Conservation (phyloP, 2,888 invertebrate genomes). For the Chalcosyrphus nemorum region DNA sequence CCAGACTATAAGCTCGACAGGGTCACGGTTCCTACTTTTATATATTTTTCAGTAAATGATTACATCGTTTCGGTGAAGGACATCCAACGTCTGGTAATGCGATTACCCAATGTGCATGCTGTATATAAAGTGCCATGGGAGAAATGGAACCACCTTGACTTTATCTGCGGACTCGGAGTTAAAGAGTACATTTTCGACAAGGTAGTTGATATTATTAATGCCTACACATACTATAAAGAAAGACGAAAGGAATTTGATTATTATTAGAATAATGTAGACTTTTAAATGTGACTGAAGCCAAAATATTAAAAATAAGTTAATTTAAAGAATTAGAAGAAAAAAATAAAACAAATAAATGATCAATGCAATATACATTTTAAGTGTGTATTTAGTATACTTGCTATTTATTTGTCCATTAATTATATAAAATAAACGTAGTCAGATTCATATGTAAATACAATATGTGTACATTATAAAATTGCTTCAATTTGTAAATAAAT, state of each 20-base stretch:
- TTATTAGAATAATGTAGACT: conserved; percentile 22
- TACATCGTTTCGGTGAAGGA: conserved; percentile 80
- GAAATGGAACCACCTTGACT: conserved; percentile 80
- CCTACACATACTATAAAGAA: conserved; percentile 76
- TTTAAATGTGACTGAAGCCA: conserved; percentile 33
- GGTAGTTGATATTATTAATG: conserved; percentile 78
- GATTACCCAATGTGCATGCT: conserved; percentile 77
- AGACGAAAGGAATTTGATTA: conserved; percentile 42
- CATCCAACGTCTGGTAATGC: conserved; percentile 77
- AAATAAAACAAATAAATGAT: neutral
- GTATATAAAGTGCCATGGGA: conserved; percentile 80
- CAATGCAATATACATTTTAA: neutral
- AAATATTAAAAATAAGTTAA: conserved; percentile 2
- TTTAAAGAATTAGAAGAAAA: neutral
- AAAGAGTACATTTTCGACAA: conserved; percentile 80
- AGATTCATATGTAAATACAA: neutral
- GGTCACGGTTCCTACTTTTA: conserved; percentile 78
- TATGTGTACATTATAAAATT: neutral
- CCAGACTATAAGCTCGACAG: conserved; percentile 79
- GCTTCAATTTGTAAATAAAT: neutral
- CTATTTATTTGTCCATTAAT: neutral
- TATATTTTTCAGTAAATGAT: conserved; percentile 80
- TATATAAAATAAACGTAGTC: no score
- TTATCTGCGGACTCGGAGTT: conserved; percentile 80
- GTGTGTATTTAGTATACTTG: neutral